phyloP scores from a whole-genome alignment of 2,797 vertebrate genomes.

The Myiotriccus ornatus region DNA sequence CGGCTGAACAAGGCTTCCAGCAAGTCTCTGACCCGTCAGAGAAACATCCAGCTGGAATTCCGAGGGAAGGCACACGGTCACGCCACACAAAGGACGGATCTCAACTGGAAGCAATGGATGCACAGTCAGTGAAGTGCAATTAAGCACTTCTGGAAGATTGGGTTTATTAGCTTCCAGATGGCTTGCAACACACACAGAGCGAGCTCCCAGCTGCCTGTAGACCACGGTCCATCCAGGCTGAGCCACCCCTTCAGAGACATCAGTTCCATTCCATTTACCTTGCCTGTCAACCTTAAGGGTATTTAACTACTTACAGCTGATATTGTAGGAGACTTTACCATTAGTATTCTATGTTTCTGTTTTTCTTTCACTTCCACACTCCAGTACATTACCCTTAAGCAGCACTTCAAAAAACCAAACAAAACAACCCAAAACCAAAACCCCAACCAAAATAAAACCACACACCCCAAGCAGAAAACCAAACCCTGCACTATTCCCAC shows the following conservation, averaged over 20 bases:
- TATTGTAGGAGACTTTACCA: rapidly evolving
- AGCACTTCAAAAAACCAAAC: not conserved
- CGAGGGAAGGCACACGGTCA: not conserved
- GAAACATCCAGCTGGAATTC: not conserved
- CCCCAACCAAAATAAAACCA: not conserved
- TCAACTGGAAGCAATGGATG: not conserved
- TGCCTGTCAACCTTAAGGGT: not conserved
- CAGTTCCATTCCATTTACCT: not conserved
- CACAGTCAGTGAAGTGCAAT: not conserved
- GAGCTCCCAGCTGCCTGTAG: not conserved
- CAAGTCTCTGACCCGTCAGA: not conserved
- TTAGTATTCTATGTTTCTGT: rapidly evolving
- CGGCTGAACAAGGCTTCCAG: not conserved
- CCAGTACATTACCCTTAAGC: not conserved
- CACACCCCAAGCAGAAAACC: not conserved
- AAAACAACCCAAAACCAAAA: not conserved
- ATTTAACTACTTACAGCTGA: not conserved
- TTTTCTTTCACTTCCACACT: not conserved
- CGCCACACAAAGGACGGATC: not conserved
- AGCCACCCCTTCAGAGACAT: not conserved
- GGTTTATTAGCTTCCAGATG: not conserved
- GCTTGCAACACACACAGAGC: not conserved
- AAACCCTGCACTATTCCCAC: not conserved
- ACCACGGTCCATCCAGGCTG: rapidly evolving
- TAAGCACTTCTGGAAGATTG: not conserved